phyloP scores from a whole-genome alignment of 2,888 invertebrate species.

The Drosophila neotestacea region DNA sequence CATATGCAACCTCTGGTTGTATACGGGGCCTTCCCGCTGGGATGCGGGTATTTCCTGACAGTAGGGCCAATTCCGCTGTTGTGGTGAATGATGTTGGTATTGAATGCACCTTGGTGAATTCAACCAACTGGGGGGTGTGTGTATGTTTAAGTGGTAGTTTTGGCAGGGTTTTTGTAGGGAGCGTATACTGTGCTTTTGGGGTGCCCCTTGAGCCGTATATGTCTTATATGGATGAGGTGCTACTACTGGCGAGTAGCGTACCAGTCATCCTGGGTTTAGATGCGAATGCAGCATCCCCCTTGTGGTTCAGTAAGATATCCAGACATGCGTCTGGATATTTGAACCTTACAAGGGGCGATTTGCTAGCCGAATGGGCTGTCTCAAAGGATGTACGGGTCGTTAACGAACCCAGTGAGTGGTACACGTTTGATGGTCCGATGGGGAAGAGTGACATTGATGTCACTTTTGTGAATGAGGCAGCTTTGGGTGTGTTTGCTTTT shows the following conservation, averaged over 20 bases:
- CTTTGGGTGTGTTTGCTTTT: constrained; percentile 3
- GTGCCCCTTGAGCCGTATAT: constrained; percentile 16
- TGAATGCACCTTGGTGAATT: constrained; percentile 13
- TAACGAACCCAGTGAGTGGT: constrained; percentile 19
- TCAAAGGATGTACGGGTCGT: constrained; percentile 6
- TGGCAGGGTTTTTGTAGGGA: constrained; percentile 1
- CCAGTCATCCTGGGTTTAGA: constrained; percentile 17
- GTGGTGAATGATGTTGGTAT: constrained; percentile 17
- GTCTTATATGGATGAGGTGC: constrained; percentile 15
- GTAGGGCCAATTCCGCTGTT: constrained; percentile 9
- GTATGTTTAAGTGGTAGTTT: constrained; percentile 6
- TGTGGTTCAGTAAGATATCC: constrained; percentile 25
- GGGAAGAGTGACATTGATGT: constrained; percentile 21
- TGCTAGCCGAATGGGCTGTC: constrained; percentile 13
- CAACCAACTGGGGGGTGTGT: constrained; percentile 16
- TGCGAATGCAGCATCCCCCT: constrained; percentile 19
- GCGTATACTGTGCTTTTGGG: constrained; percentile 12
- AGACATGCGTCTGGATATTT: constrained; percentile 3
- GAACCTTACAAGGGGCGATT: not conserved
- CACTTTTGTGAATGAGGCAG: constrained; percentile 21
- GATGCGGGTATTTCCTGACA: constrained; percentile 22
- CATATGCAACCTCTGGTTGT: constrained; percentile 9
- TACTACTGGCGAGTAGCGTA: constrained; percentile 21
- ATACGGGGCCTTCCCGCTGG: constrained; percentile 12
- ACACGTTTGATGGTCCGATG: constrained; percentile 6